Evolutionary conservation across 2,888 invertebrate species (phyloP).

Genomic region (Microplitis manilae): DNA sequence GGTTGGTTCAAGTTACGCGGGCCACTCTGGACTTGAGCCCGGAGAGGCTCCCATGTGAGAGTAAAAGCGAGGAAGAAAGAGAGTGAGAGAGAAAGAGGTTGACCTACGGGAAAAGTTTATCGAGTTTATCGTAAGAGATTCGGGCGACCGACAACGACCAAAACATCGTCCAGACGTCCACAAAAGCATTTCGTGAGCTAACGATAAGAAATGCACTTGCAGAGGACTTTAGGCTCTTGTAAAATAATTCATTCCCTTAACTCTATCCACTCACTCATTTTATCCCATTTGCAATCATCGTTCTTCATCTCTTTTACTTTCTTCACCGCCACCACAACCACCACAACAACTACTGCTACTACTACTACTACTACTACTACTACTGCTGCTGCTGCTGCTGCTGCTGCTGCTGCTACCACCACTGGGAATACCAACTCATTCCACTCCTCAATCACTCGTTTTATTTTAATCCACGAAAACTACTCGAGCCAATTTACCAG

Average conservation of each 20-base stretch:
- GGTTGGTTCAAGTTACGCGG: constrained; percentile 52
- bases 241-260: constrained; percentile 30
- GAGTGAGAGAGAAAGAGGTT: constrained; percentile 33
- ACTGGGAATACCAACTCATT: background rate
- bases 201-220: constrained; percentile 5
- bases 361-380: background rate
- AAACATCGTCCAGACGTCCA: constrained; percentile 40
- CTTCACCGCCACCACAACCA: background rate
- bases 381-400: background rate
- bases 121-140: constrained; percentile 49
- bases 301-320: background rate
- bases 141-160: constrained; percentile 47
- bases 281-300: background rate
- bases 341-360: background rate
- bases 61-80: constrained; percentile 13
- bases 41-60: background rate
- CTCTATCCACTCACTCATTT: background rate
- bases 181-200: constrained; percentile 39
- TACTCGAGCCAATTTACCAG: constrained; percentile 49
- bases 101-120: constrained; percentile 46
- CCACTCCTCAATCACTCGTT: background rate
- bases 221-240: constrained; percentile 7
- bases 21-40: constrained; percentile 51
- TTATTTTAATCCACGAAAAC: constrained; percentile 43
- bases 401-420: background rate